phyloP scores from a whole-genome alignment of 2,113 vertebrate species.

The Bombycilla garrulus region DNA sequence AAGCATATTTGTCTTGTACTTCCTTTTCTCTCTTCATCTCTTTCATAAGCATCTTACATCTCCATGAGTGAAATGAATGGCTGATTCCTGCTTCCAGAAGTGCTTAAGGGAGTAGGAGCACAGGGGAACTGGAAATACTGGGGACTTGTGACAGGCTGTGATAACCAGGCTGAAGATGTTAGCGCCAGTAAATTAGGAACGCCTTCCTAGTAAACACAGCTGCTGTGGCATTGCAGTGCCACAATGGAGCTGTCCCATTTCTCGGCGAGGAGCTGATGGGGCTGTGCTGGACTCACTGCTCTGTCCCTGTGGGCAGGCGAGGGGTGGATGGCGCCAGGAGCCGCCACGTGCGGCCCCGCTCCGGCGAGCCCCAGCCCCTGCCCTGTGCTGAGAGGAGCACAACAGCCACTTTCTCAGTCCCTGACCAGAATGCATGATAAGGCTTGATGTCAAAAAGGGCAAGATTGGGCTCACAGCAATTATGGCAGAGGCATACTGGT shows the following conservation, averaged over 20 bases:
- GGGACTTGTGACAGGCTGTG: not conserved
- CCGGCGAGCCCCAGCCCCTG: conserved; percentile 60
- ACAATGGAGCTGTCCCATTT: conserved; percentile 39
- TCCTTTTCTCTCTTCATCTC: not conserved
- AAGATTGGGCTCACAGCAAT: conserved; percentile 79
- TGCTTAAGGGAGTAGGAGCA: not conserved
- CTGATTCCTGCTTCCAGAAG: not conserved
- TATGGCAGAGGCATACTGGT: conserved; percentile 80
- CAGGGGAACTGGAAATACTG: not conserved
- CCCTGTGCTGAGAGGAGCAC: conserved; percentile 66
- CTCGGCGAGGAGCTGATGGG: conserved; percentile 60
- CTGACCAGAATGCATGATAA: conserved; percentile 86
- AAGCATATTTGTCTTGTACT: not conserved
- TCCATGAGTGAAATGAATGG: not conserved
- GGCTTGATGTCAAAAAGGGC: conserved; percentile 80
- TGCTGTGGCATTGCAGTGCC: conserved; percentile 2
- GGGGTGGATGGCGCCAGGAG: conserved; percentile 54
- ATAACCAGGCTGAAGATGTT: not conserved
- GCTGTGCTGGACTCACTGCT: conserved; percentile 44
- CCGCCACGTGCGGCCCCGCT: conserved; percentile 56
- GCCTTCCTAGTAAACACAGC: conserved; percentile 12
- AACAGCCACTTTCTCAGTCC: conserved; percentile 76
- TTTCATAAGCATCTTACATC: not conserved
- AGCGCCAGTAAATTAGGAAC: not conserved
- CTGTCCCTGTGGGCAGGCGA: conserved; percentile 48